Conservation (phyloP, 2,113 vertebrate genomes). For the Sander vitreus region DNA sequence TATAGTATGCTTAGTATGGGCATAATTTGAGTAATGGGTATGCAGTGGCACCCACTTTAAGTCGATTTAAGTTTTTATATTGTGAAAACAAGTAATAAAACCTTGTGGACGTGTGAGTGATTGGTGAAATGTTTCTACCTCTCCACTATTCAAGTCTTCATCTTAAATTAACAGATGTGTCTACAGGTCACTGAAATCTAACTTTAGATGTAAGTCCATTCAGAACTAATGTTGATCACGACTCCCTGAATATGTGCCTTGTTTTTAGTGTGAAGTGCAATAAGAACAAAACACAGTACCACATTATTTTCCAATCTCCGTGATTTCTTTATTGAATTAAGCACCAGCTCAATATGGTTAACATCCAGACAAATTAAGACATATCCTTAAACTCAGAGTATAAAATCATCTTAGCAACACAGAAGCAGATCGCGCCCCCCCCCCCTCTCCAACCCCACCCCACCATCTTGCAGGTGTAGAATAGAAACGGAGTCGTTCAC, state of each 20-base stretch:
- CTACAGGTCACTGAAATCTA: not conserved
- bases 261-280: not conserved
- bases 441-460: not conserved
- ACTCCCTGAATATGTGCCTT: not conserved
- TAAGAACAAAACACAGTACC: not conserved
- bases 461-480: constrained; percentile 50
- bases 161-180: not conserved
- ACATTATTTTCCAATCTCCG: constrained; percentile 7
- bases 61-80: not conserved
- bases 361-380: constrained; percentile 53
- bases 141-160: not conserved
- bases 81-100: constrained; percentile 54
- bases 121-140: not conserved
- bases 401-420: constrained; percentile 73
- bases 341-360: constrained; percentile 78
- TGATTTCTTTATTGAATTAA: constrained; percentile 78
- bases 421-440: constrained; percentile 34
- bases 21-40: not conserved
- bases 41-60: constrained; percentile 15
- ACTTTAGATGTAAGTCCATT: not conserved
- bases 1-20: not conserved
- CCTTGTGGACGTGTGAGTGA: constrained; percentile 27
- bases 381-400: constrained; percentile 68
- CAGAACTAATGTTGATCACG: not conserved
- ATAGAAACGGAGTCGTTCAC: constrained; percentile 76